Conservation (phyloP, 37 sponge, comb jelly and placozoan genomes). For the Aphrocallistes beatrix region DNA sequence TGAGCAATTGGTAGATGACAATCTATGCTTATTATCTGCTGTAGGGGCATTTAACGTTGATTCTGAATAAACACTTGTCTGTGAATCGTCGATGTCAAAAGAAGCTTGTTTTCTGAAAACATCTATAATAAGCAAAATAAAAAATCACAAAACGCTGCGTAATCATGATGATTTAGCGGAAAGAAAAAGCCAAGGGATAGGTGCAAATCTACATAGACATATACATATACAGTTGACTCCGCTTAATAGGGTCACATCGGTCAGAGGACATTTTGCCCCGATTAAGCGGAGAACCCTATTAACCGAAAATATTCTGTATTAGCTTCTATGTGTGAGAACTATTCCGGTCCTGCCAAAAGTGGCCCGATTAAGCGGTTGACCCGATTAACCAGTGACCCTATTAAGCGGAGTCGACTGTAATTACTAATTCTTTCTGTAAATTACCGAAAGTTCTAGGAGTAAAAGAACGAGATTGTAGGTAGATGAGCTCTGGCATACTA, state of each 20-base stretch:
- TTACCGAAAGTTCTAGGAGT: neutral
- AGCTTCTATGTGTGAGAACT: too few species aligned
- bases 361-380: too few species aligned
- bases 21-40: neutral
- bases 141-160: neutral
- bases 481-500: slow-evolving; percentile 7
- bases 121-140: neutral
- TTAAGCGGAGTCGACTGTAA: too few species aligned
- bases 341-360: too few species aligned
- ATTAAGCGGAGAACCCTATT: too few species aligned
- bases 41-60: neutral
- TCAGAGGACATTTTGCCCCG: too few species aligned
- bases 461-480: neutral
- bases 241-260: too few species aligned
- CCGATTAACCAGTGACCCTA: too few species aligned
- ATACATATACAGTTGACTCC: too few species aligned
- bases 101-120: neutral
- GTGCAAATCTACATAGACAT: too few species aligned
- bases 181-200: too few species aligned
- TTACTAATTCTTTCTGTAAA: neutral
- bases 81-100: neutral
- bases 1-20: neutral
- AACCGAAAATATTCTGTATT: too few species aligned
- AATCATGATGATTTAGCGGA: neutral
- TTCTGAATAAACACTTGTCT: neutral